Evolutionary conservation across 2,797 vertebrate species (phyloP).

Genomic region (Atherinosoma microstoma): DNA sequence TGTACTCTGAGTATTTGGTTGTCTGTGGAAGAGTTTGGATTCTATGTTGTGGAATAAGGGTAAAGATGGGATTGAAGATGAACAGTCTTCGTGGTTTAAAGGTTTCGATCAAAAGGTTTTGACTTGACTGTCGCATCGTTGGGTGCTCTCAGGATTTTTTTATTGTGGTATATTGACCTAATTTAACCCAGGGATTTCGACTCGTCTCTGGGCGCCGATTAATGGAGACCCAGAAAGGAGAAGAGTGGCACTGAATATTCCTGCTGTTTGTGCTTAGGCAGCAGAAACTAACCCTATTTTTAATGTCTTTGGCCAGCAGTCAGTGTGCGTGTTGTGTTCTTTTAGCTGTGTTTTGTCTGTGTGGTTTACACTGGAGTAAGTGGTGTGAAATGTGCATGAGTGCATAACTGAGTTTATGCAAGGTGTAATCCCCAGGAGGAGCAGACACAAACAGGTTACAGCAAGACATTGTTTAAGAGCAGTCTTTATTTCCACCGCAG

Average conservation of each 20-base stretch:
- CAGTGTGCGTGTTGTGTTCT: conserved; percentile 49
- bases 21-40: conserved; percentile 33
- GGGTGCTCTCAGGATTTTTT: conserved; percentile 48
- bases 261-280: conserved; percentile 18
- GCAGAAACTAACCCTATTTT: conserved; percentile 26
- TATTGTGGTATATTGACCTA: conserved; percentile 27
- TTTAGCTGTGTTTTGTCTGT: conserved; percentile 59
- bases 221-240: conserved; percentile 6
- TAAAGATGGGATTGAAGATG: conserved; percentile 24
- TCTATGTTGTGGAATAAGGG: conserved; percentile 16
- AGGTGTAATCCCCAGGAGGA: conserved; percentile 63
- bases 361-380: conserved; percentile 75
- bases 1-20: conserved; percentile 18
- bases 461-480: conserved; percentile 51
- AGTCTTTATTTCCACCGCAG: conserved; percentile 59
- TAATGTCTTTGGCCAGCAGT: conserved; percentile 61
- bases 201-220: conserved; percentile 21
- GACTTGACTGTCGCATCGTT: conserved; percentile 17
- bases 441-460: conserved; percentile 38
- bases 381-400: conserved; percentile 88
- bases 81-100: conserved; percentile 22
- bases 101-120: conserved; percentile 20
- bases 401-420: conserved; percentile 92
- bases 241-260: conserved; percentile 10
- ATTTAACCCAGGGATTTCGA: conserved; percentile 35